Evolutionary conservation across 2,113 vertebrate genomes (phyloP), one percentile per base, ranked within the genome.

Genomic region (Loxodonta africana): DNA sequence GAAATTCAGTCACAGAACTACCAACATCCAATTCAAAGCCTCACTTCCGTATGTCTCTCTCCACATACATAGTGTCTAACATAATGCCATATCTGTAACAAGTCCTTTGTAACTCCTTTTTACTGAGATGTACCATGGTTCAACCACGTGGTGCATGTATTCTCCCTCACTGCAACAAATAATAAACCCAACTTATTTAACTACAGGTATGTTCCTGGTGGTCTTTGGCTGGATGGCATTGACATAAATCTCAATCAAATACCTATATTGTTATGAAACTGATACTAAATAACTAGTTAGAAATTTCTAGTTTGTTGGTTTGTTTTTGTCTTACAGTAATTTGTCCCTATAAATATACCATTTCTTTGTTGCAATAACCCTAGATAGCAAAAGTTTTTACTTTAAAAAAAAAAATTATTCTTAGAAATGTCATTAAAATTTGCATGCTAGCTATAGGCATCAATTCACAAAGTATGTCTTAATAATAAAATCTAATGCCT

Each of bases 281-380:
- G 26, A 92, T 88, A 73, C 0, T 76, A 76, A 81, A 71, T 85
- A 95, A 53, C 14, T 53, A 63, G 2, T 69, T 60, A 44, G 15
- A 86, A 5, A 57, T 0, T 26, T 65, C 1, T 3, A 41, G 2
- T 71, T 33, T 21, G 1, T n/a, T 87, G 21, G 0, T 0, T 48
- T 87, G 0, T 0, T 48, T 87, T 86, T 69, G 23, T 25, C 44
- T 26, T 30, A 74, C 0, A 73, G 6, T 60, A 60, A 94, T 62
- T 71, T 95, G 5, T 80, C n/a, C 18, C 8, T 87, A 12, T 57
- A 28, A 87, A 78, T 21, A 53, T 53, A 90, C 44, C 53, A 9
- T 51, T 69, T 77, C 1, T 90, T 87, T 41, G 0, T 63, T 46
- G 21, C 44, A 46, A n/a, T n/a, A 25, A 37, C 17, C 0, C 65